A percentile compares a stretch with the other conserved stretches of the same genome.
Evolutionary conservation across 2,888 invertebrate species (phyloP).

Genomic region (Lasius platythorax): DNA sequence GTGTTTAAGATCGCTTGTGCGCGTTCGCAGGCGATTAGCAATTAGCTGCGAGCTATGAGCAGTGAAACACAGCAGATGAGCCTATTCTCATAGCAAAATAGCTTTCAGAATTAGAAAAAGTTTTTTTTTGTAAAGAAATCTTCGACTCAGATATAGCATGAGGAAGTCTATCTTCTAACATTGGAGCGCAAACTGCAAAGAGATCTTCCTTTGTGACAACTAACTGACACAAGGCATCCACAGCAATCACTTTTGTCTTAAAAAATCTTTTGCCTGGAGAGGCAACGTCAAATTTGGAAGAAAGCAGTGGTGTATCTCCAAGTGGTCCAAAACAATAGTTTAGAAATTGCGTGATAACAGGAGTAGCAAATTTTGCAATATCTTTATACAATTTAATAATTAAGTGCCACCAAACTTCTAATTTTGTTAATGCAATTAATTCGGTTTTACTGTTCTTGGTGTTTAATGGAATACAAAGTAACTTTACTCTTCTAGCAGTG

Average conservation of each 20-base stretch:
- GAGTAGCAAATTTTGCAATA: conserved; percentile 87
- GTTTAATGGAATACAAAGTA: conserved; percentile 91
- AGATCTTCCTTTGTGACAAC: conserved; percentile 75
- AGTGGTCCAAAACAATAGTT: conserved; percentile 90
- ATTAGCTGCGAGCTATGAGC: conserved; percentile 13
- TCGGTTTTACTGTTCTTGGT: conserved; percentile 91
- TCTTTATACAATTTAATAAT: conserved; percentile 87
- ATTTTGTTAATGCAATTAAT: conserved; percentile 89
- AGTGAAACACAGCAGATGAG: not conserved
- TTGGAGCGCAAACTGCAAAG: conserved; percentile 55
- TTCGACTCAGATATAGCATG: conserved; percentile 67
- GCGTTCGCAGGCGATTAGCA: conserved; percentile 9
- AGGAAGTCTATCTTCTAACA: conserved; percentile 79
- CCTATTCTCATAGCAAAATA: not conserved
- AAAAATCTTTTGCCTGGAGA: conserved; percentile 83
- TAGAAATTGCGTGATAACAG: conserved; percentile 88
- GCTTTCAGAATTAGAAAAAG: not conserved
- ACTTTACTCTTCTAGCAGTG: conserved; percentile 89
- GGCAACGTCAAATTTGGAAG: conserved; percentile 77
- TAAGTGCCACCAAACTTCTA: conserved; percentile 91
- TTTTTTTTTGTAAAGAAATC: not conserved
- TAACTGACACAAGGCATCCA: conserved; percentile 82
- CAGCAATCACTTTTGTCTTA: conserved; percentile 79
- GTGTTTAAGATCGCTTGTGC: not conserved
- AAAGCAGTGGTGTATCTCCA: conserved; percentile 82